phyloP scores from a whole-genome alignment of 2,797 vertebrate species.

The Rhinatrema bivittatum region DNA sequence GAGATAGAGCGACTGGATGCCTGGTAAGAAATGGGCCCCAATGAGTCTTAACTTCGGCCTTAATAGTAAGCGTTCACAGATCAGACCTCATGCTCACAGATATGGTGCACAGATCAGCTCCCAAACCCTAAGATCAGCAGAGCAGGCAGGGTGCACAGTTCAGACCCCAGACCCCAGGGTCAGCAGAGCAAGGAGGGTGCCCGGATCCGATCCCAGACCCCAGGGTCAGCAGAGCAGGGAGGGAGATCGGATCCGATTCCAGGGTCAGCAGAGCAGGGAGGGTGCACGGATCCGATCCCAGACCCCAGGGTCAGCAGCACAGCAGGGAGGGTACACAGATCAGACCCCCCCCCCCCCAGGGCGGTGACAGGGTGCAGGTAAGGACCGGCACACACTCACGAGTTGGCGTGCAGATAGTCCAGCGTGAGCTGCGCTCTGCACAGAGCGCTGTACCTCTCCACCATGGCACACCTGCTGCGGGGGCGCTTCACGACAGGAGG shows the following conservation, averaged over 20 bases:
- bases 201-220: no score
- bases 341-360: not conserved
- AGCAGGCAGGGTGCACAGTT: no score
- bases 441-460: slow-evolving; percentile 7
- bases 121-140: no score
- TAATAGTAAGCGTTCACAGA: no score
- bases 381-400: slow-evolving; percentile 19
- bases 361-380: fast-evolving
- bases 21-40: no score
- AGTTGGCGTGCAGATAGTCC: slow-evolving; percentile 44
- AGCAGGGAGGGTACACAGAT: not conserved
- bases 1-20: no score
- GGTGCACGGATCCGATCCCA: not conserved
- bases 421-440: slow-evolving; percentile 23
- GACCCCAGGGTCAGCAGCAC: not conserved
- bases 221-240: not conserved
- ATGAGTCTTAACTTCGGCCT: no score
- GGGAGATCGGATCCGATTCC: not conserved
- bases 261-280: not conserved
- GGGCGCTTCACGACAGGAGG: not conserved
- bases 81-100: no score
- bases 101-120: no score
- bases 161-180: no score
- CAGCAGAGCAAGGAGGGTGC: no score
- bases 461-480: slow-evolving; percentile 1